phyloP scores from a whole-genome alignment of 2,113 vertebrate genomes.

The Gopherus flavomarginatus region DNA sequence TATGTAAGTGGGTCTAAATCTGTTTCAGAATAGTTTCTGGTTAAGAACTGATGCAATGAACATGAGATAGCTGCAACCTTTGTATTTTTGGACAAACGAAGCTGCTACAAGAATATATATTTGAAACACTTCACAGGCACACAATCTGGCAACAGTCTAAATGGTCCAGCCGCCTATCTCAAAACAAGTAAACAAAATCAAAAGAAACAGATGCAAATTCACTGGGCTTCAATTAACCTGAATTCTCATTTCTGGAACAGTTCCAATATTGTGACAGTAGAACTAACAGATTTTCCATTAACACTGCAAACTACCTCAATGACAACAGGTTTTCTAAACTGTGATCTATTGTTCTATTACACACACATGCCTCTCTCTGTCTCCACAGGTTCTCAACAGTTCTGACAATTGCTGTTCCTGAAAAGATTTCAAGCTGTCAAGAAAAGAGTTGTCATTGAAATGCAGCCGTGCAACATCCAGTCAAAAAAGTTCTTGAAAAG shows the following conservation, averaged over 20 bases:
- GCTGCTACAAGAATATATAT: background rate
- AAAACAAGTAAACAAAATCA: background rate
- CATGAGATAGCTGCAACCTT: fast-evolving
- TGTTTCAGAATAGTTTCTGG: background rate
- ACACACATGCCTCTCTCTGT: fast-evolving
- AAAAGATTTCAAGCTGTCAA: background rate
- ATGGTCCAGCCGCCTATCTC: background rate
- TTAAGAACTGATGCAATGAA: background rate
- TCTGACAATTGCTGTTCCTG: background rate
- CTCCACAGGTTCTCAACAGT: background rate
- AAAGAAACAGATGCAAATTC: background rate
- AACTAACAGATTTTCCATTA: background rate
- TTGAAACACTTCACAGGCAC: fast-evolving
- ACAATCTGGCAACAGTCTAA: background rate
- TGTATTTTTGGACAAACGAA: background rate
- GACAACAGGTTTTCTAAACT: fast-evolving
- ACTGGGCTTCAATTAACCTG: background rate
- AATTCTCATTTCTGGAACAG: background rate
- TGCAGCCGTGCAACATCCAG: background rate
- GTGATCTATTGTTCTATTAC: background rate
- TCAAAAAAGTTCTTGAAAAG: background rate
- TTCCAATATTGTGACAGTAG: background rate
- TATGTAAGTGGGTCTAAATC: background rate
- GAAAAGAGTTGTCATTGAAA: background rate
- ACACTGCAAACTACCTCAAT: fast-evolving